Evolutionary conservation across 2,113 vertebrate species (phyloP).

Genomic region (Amia ocellicauda): DNA sequence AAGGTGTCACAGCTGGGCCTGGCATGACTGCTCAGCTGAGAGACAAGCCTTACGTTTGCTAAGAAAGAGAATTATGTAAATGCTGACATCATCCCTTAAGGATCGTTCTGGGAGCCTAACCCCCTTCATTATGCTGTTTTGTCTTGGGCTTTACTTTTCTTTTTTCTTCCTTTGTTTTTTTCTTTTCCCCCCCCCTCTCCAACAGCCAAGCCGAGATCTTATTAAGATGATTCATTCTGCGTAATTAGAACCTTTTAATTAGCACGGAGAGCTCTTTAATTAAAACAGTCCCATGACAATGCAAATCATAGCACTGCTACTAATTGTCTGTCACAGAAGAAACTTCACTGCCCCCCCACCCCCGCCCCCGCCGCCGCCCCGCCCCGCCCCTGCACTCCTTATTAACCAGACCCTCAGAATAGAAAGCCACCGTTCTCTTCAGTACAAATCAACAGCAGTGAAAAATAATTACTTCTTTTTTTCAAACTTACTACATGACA

Average conservation of each 20-base stretch:
- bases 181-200: neutral
- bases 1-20: too few species aligned
- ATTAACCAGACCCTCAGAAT: too few species aligned
- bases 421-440: conserved; percentile 34
- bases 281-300: conserved; percentile 20
- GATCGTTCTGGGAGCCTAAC: too few species aligned
- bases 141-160: too few species aligned
- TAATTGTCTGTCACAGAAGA: conserved; percentile 18
- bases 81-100: too few species aligned
- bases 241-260: conserved; percentile 25
- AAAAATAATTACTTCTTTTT: conserved; percentile 50
- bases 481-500: conserved; percentile 25
- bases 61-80: too few species aligned
- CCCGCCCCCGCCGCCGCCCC: conserved; percentile 6
- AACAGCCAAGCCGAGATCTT: conserved; percentile 1
- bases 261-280: conserved; percentile 19
- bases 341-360: conserved; percentile 21
- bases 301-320: conserved; percentile 12
- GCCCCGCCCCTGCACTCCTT: conserved; percentile 40
- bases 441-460: conserved; percentile 47
- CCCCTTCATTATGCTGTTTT: too few species aligned
- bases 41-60: too few species aligned
- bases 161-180: too few species aligned
- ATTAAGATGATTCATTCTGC: conserved; percentile 15
- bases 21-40: too few species aligned